These are phyloP conservation scores for Oconnorella tubifera DNA, from an alignment of 2,888 invertebrate species.

Conservation along the genomic window DNA sequence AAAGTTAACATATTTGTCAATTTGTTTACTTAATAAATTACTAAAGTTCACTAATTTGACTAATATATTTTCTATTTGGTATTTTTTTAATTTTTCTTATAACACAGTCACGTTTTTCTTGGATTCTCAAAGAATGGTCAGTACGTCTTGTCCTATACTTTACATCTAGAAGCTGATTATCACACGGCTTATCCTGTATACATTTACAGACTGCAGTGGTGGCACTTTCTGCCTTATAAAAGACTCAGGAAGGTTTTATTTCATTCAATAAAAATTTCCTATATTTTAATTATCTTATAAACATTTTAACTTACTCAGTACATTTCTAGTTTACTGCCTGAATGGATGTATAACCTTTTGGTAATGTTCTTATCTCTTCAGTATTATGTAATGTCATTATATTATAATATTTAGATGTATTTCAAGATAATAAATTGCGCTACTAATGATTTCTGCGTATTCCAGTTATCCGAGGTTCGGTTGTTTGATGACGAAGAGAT, in stretches of 20 bases:
- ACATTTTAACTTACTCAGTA: too few species aligned
- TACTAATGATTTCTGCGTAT: slow-evolving; percentile 8
- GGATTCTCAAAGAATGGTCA: slow-evolving; percentile 92
- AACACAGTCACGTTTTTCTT: slow-evolving; percentile 79
- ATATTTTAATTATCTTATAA: too few species aligned
- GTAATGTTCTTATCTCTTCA: too few species aligned
- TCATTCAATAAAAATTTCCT: too few species aligned
- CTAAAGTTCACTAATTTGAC: too few species aligned
- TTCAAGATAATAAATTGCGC: too few species aligned
- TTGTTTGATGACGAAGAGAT: slow-evolving; percentile 62
- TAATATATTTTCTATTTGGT: too few species aligned
- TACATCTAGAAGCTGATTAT: slow-evolving; percentile 56
- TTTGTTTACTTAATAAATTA: too few species aligned
- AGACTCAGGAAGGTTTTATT: slow-evolving; percentile 60
- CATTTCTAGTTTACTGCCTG: too few species aligned
- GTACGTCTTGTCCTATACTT: slow-evolving; percentile 82
- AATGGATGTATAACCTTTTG: background rate
- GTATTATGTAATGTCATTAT: background rate
- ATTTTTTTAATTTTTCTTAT: background rate
- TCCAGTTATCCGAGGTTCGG: slow-evolving; percentile 62
- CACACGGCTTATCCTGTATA: slow-evolving; percentile 49
- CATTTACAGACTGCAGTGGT: slow-evolving; percentile 67
- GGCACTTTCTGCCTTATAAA: slow-evolving; percentile 64
- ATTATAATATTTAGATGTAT: too few species aligned
- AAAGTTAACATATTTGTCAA: too few species aligned